phyloP scores from a whole-genome alignment of 2,888 invertebrate species.

The Phymatocera aterrima region DNA sequence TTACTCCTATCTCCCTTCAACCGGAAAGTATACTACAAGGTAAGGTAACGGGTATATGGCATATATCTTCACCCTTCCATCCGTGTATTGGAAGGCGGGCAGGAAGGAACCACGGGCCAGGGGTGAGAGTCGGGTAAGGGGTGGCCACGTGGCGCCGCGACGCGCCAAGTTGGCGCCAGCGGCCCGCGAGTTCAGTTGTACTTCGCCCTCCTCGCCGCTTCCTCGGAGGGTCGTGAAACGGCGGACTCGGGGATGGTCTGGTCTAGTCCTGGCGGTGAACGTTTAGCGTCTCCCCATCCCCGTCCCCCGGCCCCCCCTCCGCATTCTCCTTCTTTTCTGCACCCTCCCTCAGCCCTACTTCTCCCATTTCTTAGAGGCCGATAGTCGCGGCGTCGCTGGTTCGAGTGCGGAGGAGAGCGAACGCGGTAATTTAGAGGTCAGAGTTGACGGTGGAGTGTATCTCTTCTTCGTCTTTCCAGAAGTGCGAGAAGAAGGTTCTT shows the following conservation, averaged over 20 bases:
- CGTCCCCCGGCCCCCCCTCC: not conserved
- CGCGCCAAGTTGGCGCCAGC: conserved; percentile 73
- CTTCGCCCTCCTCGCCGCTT: conserved; percentile 49
- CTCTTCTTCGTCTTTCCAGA: not conserved
- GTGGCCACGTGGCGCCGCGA: conserved; percentile 74
- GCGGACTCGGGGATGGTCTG: conserved; percentile 14
- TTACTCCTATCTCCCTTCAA: not conserved
- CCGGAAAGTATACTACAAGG: too few relatives aligned
- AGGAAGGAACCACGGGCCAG: conserved; percentile 48
- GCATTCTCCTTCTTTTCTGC: not conserved
- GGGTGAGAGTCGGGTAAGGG: conserved; percentile 54
- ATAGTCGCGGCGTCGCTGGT: not conserved
- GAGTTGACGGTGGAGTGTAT: not conserved
- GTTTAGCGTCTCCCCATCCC: conserved; percentile 26
- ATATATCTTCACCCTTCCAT: conserved; percentile 25
- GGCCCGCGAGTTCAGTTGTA: conserved; percentile 66
- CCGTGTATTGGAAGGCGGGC: conserved; percentile 47
- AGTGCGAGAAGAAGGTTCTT: too few relatives aligned
- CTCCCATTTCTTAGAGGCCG: not conserved
- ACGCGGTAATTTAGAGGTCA: conserved; percentile 39
- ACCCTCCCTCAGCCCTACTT: not conserved
- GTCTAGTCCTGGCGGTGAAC: conserved; percentile 42
- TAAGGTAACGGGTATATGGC: not conserved
- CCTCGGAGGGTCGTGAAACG: not conserved
- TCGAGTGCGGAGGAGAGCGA: not conserved